Conservation (phyloP, 2,113 vertebrate species). For the Dicrurus megarhynchus region DNA sequence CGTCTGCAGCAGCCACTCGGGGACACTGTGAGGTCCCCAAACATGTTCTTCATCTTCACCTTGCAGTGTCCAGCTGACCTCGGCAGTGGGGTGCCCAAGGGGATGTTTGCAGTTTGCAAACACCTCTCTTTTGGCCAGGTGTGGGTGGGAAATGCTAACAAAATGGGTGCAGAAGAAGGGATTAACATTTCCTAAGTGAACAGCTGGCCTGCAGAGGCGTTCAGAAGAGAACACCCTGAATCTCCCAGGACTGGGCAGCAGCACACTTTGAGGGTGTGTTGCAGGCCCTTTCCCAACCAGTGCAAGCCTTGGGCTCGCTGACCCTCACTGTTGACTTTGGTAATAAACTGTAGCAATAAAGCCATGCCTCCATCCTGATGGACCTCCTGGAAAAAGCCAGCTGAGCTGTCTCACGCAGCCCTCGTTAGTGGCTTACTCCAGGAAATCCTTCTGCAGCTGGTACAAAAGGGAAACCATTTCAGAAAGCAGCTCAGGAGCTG, state of each 20-base stretch:
- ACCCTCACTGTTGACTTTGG: background rate
- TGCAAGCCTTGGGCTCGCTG: background rate
- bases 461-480: background rate
- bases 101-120: background rate
- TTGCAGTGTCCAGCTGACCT: background rate
- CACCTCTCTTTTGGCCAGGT: background rate
- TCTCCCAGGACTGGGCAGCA: background rate
- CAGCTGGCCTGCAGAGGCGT: background rate
- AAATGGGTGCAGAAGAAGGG: background rate
- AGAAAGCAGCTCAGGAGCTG: background rate
- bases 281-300: background rate
- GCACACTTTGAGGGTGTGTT: fast-evolving
- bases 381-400: background rate
- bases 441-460: background rate
- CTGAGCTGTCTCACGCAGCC: fast-evolving
- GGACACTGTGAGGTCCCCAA: background rate
- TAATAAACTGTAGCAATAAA: background rate
- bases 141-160: background rate
- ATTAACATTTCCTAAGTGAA: background rate
- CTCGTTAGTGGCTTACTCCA: background rate
- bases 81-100: fast-evolving
- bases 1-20: background rate
- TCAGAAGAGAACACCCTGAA: background rate
- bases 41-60: background rate
- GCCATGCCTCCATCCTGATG: background rate